Evolutionary conservation across 2,113 vertebrate genomes (phyloP).

Genomic region (Cyanistes caeruleus): DNA sequence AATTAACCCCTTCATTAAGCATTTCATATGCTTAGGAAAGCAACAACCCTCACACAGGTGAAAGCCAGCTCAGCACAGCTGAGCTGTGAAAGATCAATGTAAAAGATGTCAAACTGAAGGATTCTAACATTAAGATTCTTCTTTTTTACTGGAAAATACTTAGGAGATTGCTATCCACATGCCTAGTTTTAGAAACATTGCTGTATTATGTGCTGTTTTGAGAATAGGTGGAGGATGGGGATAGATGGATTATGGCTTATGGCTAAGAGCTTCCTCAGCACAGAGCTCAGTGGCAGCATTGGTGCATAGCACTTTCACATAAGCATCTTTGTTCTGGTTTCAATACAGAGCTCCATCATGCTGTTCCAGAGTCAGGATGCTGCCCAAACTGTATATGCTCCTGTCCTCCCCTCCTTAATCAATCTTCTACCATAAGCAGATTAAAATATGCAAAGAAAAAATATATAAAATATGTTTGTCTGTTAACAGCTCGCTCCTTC

Average conservation of each 20-base stretch:
- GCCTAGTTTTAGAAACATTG: neutral
- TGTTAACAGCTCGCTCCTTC: conserved; percentile 15
- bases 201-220: neutral
- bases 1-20: neutral
- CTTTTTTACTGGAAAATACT: neutral
- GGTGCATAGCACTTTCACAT: neutral
- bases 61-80: neutral
- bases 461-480: neutral
- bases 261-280: neutral
- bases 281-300: neutral
- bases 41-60: neutral
- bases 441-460: neutral
- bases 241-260: neutral
- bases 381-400: neutral
- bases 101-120: neutral
- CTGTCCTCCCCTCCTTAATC: neutral
- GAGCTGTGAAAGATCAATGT: neutral
- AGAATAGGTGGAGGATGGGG: neutral
- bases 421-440: neutral
- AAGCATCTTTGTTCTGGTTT: neutral
- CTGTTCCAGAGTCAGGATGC: neutral
- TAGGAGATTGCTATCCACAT: neutral
- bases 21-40: neutral
- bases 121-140: neutral
- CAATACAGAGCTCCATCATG: neutral